Evolutionary conservation across 2,888 invertebrate species (phyloP), one percentile per base, ranked within the genome.

Genomic region (Sphinx pinastri): DNA sequence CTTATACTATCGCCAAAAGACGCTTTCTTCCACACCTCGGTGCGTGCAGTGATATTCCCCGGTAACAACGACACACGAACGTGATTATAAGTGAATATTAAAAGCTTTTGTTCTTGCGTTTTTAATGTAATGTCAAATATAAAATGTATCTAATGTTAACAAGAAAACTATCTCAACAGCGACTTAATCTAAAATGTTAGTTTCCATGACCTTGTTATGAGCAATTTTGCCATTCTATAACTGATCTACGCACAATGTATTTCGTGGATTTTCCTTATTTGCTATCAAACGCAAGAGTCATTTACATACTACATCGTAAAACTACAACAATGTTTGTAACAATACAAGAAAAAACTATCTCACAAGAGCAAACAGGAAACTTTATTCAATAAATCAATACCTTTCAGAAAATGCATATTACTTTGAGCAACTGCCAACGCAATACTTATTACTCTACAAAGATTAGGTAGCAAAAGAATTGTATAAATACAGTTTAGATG

Each of bases 401-500:
- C 63, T 63, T 49, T 67, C 54, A 67, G 52, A 67, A 67, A 45
- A 67, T 67, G 38, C 52, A 52, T 67, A 67, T 54, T 66, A 59
- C 68, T 68, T 49, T 52, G 13, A 60, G 59, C 59, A 60, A 60
- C 51, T 54, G 31, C 31, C 63, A 38, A 55, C n/a, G 12, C 16
- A 31, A 38, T 38, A 59, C 19, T 63, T 45, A 60, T 45, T 31
- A 16, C 52, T 69, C 66, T 31, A 66, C 49, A 60, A 63, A 70
- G 14, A 59, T n/a, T 57, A 51, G 54, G n/a, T 45, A 60, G 60
- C 52, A 77, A 79, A 76, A 79, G 77, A 74, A 75, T 76, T 71
- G 71, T 76, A 79, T 76, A 81, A 83, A 82, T 82, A 84, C 78
- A 79, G 76, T 73, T 74, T 73, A 88, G 89, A 89, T 90, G 84